Conservation (phyloP, 2,113 vertebrate genomes). For the Serinus canaria region DNA sequence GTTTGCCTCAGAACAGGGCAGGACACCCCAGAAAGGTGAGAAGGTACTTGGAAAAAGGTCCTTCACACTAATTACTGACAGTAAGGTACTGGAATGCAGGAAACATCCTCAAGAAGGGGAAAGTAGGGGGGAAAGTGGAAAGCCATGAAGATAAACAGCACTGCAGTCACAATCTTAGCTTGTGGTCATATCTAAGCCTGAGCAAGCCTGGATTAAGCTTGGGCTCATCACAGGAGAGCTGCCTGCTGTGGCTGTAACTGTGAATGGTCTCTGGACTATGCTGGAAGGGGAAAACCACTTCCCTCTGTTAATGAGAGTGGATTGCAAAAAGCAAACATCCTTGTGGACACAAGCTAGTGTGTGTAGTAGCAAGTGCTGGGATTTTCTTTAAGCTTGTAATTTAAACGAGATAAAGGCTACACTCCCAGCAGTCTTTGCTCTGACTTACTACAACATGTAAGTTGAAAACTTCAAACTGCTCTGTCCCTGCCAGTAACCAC, state of each 20-base stretch:
- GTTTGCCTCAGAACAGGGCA: neutral
- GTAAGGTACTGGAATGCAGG: neutral
- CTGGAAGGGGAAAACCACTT: neutral
- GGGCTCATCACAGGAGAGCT: neutral
- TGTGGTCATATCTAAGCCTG: neutral
- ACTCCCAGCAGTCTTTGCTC: neutral
- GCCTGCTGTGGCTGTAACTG: neutral
- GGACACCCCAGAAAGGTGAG: neutral
- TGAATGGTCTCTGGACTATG: neutral
- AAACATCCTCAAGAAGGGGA: neutral
- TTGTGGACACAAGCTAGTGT: neutral
- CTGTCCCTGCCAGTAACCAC: neutral
- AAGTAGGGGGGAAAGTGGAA: neutral
- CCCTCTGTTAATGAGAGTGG: neutral
- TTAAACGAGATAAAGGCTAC: neutral
- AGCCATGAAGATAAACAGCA: neutral
- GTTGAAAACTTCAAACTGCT: neutral
- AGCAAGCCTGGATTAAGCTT: neutral
- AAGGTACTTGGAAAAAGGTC: neutral
- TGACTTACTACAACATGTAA: neutral
- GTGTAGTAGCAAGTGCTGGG: neutral
- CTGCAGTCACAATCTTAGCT: neutral
- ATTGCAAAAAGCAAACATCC: neutral
- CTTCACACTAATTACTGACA: neutral
- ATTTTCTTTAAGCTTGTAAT: neutral